Evolutionary conservation across 2,888 invertebrate genomes (phyloP), one percentile per base, ranked within the genome.

Genomic region (Stenurella melanura): DNA sequence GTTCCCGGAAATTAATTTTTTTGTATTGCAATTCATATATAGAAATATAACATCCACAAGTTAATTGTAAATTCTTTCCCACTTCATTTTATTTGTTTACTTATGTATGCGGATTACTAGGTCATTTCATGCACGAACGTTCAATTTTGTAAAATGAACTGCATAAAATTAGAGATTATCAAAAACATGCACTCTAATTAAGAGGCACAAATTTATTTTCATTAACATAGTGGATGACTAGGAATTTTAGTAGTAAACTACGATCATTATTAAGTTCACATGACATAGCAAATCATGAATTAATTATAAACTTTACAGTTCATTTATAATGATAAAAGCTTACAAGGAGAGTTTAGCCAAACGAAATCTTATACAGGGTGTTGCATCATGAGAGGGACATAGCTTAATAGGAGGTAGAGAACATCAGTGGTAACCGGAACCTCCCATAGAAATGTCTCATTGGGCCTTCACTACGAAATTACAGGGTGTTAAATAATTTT

Each of bases 171-270:
- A 50, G 50, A 15, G 50, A 50, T 4, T 50, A n/a, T 50, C 50
- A 50, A 50, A 50, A 50, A 50, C 50, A 50, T 50, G 50, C 50
- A 50, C 15, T n/a, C 50, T 50, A 50, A 50, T 50, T 50, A 50
- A 50, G 50, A 50, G 12, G 50, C 4, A n/a, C 15, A n/a, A 50
- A 50, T n/a, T 50, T 50, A 50, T 50, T 50, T 50, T 50, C n/a
- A 50, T 50, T 50, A 50, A 50, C 15, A 50, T n/a, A n/a, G 50
- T 50, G 6, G n/a, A 50, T 50, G 50, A 50, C 50, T 5, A 42
- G 42, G 15, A 50, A n/a, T n/a, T 50, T 50, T 42, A n/a, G 50
- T n/a, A 50, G 50, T n/a, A 50, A 50, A 50, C 50, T 17, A 50
- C n/a, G 50, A n/a, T n/a, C 50, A 50, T 9, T n/a, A 38, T 50